Evolutionary conservation across 2,888 invertebrate genomes (phyloP).

Genomic region (Antheraea yamamai): DNA sequence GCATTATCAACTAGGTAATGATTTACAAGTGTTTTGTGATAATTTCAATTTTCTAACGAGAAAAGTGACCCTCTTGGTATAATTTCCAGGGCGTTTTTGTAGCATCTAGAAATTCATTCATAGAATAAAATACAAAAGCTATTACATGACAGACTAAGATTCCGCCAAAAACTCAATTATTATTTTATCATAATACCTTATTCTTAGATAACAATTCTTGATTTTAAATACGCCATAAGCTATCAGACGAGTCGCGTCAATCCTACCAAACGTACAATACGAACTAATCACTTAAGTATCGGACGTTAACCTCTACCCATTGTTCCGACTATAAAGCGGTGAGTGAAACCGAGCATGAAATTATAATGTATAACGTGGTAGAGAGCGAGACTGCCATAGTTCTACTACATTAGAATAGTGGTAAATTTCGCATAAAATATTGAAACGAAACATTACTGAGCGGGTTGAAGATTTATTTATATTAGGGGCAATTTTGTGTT

Average conservation of each 20-base stretch:
- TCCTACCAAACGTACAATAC: not conserved
- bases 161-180: too few relatives aligned
- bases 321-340: slow-evolving; percentile 7
- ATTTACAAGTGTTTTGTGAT: too few relatives aligned
- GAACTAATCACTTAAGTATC: slow-evolving; percentile 11
- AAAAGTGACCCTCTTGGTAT: too few relatives aligned
- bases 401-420: not conserved
- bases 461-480: not conserved
- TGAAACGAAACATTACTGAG: not conserved
- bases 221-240: not conserved
- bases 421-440: slow-evolving; percentile 8
- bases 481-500: not conserved
- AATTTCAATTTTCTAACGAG: too few relatives aligned
- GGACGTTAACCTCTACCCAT: slow-evolving; percentile 7
- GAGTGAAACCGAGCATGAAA: slow-evolving; percentile 17
- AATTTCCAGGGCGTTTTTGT: too few relatives aligned
- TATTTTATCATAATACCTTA: too few relatives aligned
- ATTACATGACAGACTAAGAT: too few relatives aligned
- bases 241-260: not conserved
- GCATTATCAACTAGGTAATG: too few relatives aligned
- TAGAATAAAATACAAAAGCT: too few relatives aligned
- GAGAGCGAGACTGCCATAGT: slow-evolving; percentile 7
- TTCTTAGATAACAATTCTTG: not conserved
- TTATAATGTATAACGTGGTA: slow-evolving; percentile 6
- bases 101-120: too few relatives aligned